Evolutionary conservation across 2,888 invertebrate genomes (phyloP), one percentile per base, ranked within the genome.

Genomic region (Lagria hirta): DNA sequence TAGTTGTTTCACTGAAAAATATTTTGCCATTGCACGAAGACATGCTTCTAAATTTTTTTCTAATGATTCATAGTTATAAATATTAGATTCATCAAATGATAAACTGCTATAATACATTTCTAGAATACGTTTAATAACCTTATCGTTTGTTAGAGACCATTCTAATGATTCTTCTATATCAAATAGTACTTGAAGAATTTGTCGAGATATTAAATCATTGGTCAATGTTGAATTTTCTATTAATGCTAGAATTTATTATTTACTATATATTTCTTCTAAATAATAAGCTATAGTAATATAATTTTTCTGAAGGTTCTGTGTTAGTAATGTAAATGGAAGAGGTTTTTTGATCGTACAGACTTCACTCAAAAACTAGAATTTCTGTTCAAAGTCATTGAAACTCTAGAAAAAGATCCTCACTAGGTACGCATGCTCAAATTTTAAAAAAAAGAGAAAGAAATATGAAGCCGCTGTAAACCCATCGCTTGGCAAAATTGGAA

Each of bases 11-110:
- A 77, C 77, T 3, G 69, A 57, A 7, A 77, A 69, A 49, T 76
- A 73, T 29, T 73, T 71, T 8, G 79, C 74, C 6, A 77, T 72
- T 11, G 76, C 70, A 16, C 75, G 70, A 1, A 82, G 56, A 49
- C 79, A 80, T 1, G 77, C 73, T 56, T 80, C 79, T 4, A 81
- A 69, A 2, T 78, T 76, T 50, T 73, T 75, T 20, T 69, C 70
- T 36, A 80, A 54, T 22, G 68, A 66, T 1, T 54, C 60, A 34
- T 74, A 75, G 1, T 59, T 57, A 3, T 55, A 44, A 1, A 26
- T 21, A 8, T 36, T 23, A 11, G 15, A n/a, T 4, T 21, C 11
- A 6, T 37, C 38, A 1, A 38, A 34, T 6, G 44, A 33, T 15
- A 44, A 15, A 16, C 44, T 38, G 8, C 29, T 4, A 17, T 44